Conservation (phyloP, 1,140 invertebrate species). For the Dolichoris vasculosae region DNA sequence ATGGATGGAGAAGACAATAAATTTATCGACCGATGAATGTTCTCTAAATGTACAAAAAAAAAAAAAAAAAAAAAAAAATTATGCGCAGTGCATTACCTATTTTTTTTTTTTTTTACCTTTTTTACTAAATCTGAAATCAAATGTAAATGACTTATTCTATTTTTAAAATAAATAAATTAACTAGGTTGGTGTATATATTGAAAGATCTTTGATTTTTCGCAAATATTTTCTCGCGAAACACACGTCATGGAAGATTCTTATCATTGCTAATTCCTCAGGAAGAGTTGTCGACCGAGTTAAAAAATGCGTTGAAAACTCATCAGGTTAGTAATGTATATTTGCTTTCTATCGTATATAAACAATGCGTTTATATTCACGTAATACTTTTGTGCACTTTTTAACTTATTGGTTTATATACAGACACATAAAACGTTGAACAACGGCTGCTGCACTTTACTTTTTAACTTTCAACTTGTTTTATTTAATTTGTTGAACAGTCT, state of each 20-base stretch:
- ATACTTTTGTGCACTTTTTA: slow-evolving; percentile 45
- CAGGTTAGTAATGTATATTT: slow-evolving; percentile 67
- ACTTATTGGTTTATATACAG: slow-evolving; percentile 36
- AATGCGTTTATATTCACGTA: slow-evolving; percentile 42
- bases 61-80: no score
- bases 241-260: slow-evolving; percentile 66
- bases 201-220: slow-evolving; percentile 37
- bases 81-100: neutral
- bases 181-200: slow-evolving; percentile 30
- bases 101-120: neutral
- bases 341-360: slow-evolving; percentile 48
- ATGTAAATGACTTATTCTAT: slow-evolving; percentile 12
- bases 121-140: neutral
- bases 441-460: slow-evolving; percentile 17
- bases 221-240: slow-evolving; percentile 45
- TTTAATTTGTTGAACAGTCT: slow-evolving; percentile 16
- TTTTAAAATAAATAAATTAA: slow-evolving; percentile 26
- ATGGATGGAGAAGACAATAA: slow-evolving; percentile 58
- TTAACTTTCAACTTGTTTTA: slow-evolving; percentile 33
- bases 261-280: slow-evolving; percentile 67
- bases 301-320: slow-evolving; percentile 66
- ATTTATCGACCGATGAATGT: slow-evolving; percentile 38
- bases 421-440: slow-evolving; percentile 25
- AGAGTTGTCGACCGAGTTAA: slow-evolving; percentile 67
- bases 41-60: slow-evolving; percentile 24